Percentiles rank a stretch among this genome's conserved stretches.
phyloP scores from a whole-genome alignment of 2,113 vertebrate genomes.

The Chloroceryle aenea region DNA sequence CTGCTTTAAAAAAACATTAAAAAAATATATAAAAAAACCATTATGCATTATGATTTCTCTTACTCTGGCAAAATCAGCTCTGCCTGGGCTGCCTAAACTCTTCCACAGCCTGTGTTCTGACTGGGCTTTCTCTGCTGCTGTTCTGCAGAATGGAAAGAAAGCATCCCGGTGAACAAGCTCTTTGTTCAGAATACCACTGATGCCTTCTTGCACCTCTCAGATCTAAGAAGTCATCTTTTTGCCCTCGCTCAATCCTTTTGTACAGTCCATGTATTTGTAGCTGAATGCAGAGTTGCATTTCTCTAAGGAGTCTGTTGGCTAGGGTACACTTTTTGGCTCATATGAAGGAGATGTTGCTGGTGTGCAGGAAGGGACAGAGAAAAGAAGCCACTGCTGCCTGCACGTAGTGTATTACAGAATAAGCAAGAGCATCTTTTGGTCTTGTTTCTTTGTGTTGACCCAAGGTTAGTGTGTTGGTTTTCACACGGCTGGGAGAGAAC shows the following conservation, averaged over 20 bases:
- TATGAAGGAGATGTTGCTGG: not conserved
- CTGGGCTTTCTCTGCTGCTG: not conserved
- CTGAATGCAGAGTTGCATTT: not conserved
- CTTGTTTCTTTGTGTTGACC: not conserved
- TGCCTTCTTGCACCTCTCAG: not conserved
- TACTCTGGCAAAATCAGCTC: not conserved
- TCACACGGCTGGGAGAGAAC: not conserved
- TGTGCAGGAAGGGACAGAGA: not conserved
- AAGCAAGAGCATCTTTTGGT: not conserved
- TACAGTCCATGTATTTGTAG: not conserved
- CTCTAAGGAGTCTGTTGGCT: not conserved
- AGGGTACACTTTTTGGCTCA: not conserved
- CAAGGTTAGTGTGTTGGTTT: not conserved
- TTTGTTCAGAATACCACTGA: not conserved
- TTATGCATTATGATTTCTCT: not conserved
- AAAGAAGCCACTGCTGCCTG: not conserved
- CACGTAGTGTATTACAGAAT: not conserved
- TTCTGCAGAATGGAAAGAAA: not conserved
- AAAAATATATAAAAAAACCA: not conserved
- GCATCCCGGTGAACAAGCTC: not conserved
- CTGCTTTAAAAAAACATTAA: no score
- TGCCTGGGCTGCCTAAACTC: not conserved
- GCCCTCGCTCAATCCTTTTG: not conserved
- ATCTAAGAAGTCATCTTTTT: not conserved
- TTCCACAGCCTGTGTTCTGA: not conserved